A percentile compares a stretch with the other conserved stretches of the same genome.
phyloP scores from a whole-genome alignment of 2,113 vertebrate genomes.

The Nycticryphes semicollaris region DNA sequence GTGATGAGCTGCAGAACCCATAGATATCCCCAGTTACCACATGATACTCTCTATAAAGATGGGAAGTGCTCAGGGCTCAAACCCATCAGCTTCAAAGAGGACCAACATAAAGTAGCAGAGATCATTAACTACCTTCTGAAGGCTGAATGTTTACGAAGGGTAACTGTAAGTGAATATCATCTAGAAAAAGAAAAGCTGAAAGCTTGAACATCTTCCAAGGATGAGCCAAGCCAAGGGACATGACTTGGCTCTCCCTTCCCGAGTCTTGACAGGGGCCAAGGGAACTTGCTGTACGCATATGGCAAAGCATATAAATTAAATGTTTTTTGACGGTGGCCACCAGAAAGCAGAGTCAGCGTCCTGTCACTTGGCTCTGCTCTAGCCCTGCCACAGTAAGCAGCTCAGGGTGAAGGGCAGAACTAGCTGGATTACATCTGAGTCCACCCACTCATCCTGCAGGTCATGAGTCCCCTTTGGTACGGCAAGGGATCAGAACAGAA shows the following conservation, averaged over 20 bases:
- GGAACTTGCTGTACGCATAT: neutral
- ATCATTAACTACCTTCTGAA: neutral
- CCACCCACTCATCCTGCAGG: rapidly evolving
- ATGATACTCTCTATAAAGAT: neutral
- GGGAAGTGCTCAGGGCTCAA: neutral
- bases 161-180: neutral
- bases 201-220: constrained; percentile 34
- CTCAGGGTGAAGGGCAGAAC: neutral
- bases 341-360: neutral
- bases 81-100: neutral
- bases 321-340: neutral
- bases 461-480: neutral
- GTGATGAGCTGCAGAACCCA: rapidly evolving
- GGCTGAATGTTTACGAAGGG: neutral
- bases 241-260: constrained; percentile 46
- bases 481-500: neutral
- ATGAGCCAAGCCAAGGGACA: constrained; percentile 47
- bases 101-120: neutral
- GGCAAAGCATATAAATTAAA: constrained; percentile 40
- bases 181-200: constrained; percentile 2
- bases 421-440: rapidly evolving
- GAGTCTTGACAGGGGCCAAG: neutral
- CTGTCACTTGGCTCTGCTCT: neutral
- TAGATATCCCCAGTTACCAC: neutral
- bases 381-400: neutral